Percentiles rank a stretch among this genome's conserved stretches.
Evolutionary conservation across 1,140 invertebrate species (phyloP).

Genomic region (Drosophila leontia): DNA sequence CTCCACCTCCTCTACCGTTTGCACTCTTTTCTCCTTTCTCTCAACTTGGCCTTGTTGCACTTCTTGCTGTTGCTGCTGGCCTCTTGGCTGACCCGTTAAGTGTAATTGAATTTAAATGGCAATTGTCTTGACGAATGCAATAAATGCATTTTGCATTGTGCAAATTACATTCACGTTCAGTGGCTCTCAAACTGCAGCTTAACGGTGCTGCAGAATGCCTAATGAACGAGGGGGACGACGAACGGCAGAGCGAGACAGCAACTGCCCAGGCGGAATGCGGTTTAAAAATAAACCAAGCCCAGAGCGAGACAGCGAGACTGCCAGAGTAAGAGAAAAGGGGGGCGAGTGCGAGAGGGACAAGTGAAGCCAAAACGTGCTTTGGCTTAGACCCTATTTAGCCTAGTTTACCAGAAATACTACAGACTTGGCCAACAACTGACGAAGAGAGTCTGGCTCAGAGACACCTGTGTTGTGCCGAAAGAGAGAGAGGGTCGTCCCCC

Average conservation of each 20-base stretch:
- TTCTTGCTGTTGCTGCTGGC: slow-evolving; percentile 46
- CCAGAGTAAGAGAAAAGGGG: neutral
- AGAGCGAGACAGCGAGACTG: slow-evolving; percentile 20
- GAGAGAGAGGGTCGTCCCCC: slow-evolving; percentile 13
- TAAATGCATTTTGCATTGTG: slow-evolving; percentile 47
- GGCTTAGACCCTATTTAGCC: slow-evolving; percentile 80
- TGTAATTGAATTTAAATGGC: slow-evolving; percentile 74
- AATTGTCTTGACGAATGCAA: slow-evolving; percentile 65
- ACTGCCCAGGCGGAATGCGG: slow-evolving; percentile 71
- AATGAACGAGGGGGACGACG: slow-evolving; percentile 27
- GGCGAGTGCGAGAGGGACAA: slow-evolving; percentile 3
- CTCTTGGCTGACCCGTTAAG: slow-evolving; percentile 62
- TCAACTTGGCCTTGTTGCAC: slow-evolving; percentile 40
- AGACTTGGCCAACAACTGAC: slow-evolving; percentile 22
- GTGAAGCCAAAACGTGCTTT: slow-evolving; percentile 74
- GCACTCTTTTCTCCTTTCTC: slow-evolving; percentile 16
- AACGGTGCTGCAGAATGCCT: slow-evolving; percentile 58
- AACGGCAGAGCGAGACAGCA: slow-evolving; percentile 35
- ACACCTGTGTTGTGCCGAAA: slow-evolving; percentile 57
- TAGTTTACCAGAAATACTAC: slow-evolving; percentile 59
- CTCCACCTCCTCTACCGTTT: neutral
- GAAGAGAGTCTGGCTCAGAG: slow-evolving; percentile 51
- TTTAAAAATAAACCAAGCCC: slow-evolving; percentile 79
- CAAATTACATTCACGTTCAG: slow-evolving; percentile 40
- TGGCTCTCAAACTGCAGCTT: slow-evolving; percentile 59